Evolutionary conservation across 2,888 invertebrate species (phyloP).

Genomic region (Orthosia cruda): DNA sequence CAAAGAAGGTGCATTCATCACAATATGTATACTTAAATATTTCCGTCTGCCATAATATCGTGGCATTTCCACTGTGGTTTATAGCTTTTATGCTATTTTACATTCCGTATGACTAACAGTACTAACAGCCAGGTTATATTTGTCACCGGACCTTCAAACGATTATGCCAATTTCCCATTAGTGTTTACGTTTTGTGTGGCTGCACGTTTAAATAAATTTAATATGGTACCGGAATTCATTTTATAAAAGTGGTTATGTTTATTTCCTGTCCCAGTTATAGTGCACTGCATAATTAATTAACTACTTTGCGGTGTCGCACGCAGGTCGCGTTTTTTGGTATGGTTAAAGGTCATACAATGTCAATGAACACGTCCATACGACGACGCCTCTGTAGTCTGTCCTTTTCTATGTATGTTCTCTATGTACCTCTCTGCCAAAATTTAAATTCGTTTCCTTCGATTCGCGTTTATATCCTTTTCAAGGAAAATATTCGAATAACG

Average conservation of each 20-base stretch:
- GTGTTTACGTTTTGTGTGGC: constrained; percentile 42
- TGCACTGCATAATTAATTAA: constrained; percentile 42
- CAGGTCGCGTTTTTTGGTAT: constrained; percentile 9
- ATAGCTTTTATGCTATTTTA: constrained; percentile 81
- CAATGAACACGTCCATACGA: background rate
- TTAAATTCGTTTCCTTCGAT: constrained; percentile 16
- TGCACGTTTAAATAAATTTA: constrained; percentile 27
- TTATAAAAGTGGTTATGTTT: constrained; percentile 1
- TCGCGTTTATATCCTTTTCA: background rate
- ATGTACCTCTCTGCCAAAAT: background rate
- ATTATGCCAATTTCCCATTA: constrained; percentile 63
- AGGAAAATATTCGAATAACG: background rate
- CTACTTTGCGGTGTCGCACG: constrained; percentile 6
- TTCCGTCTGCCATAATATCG: constrained; percentile 81
- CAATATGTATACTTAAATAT: constrained; percentile 81
- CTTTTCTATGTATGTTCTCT: background rate
- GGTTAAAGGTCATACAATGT: constrained; percentile 13
- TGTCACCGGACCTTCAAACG: constrained; percentile 69
- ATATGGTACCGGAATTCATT: constrained; percentile 9
- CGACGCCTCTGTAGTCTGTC: background rate
- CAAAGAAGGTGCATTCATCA: constrained; percentile 79
- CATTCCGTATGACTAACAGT: constrained; percentile 74
- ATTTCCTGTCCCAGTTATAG: constrained; percentile 27
- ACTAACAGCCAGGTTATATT: constrained; percentile 78
- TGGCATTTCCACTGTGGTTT: constrained; percentile 69